phyloP scores from a whole-genome alignment of 2,888 invertebrate genomes.

The Scelioninae gen. 1 region DNA sequence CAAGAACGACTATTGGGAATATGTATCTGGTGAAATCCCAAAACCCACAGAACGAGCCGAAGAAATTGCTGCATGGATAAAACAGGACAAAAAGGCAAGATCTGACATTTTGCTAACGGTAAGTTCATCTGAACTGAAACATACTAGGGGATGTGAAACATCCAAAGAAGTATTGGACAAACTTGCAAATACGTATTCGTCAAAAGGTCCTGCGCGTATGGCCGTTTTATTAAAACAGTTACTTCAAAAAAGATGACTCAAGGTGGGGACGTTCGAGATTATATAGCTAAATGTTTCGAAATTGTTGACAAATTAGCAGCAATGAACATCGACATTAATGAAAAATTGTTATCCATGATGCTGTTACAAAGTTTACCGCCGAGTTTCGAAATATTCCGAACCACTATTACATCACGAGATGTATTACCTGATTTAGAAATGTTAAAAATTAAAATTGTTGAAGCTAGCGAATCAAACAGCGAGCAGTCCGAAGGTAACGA shows the following conservation, averaged over 20 bases:
- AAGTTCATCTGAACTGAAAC: conserved; percentile 8
- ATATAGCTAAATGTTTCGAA: conserved; percentile 3
- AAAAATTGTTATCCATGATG: neutral
- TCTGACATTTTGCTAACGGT: conserved; percentile 1
- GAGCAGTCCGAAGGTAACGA: neutral
- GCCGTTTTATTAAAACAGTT: conserved; percentile 6
- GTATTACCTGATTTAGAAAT: neutral
- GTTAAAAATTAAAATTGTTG: conserved; percentile 2
- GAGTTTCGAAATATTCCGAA: neutral
- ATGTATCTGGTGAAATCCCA: neutral
- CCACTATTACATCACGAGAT: neutral
- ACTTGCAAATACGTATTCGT: neutral
- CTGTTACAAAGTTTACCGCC: neutral
- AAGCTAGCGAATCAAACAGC: conserved; percentile 1
- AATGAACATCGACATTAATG: neutral
- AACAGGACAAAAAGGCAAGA: neutral
- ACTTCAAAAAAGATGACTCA: conserved; percentile 9
- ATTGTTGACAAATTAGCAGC: conserved; percentile 1
- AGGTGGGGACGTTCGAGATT: neutral
- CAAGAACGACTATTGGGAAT: neutral
- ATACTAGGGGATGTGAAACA: neutral
- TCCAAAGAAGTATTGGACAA: conserved; percentile 9
- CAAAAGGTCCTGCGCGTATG: conserved; percentile 10
- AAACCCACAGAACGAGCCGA: neutral
- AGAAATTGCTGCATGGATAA: neutral